A percentile compares a stretch with the other conserved stretches of the same genome.
phyloP scores from a whole-genome alignment of 2,797 vertebrate genomes.

The Lepilemur ruficaudatus region DNA sequence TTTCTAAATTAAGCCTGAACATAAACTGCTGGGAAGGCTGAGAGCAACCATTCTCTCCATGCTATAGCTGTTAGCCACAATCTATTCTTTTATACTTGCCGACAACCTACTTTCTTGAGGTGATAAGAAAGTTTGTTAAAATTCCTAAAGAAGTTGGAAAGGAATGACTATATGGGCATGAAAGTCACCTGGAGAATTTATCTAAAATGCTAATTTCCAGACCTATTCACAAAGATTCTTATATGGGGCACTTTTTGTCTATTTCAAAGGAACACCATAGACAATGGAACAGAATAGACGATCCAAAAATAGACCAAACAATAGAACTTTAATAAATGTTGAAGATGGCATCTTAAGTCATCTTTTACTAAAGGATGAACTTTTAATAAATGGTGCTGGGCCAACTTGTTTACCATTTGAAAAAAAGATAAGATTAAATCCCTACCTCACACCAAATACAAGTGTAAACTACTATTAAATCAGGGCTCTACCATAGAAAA shows the following conservation, averaged over 20 bases:
- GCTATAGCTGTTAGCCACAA: not conserved
- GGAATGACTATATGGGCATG: not conserved
- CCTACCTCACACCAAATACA: not conserved
- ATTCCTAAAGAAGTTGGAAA: not conserved
- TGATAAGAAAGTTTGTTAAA: not conserved
- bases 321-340: not conserved
- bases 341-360: not conserved
- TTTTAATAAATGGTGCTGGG: not conserved
- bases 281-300: not conserved
- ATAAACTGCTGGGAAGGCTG: not conserved
- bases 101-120: not conserved
- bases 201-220: not conserved
- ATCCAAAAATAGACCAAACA: not conserved
- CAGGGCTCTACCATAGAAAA: not conserved
- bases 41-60: not conserved
- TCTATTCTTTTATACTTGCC: not conserved
- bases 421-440: not conserved
- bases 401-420: not conserved
- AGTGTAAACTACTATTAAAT: not conserved
- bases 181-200: not conserved
- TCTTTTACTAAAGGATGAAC: not conserved
- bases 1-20: conserved; percentile 15
- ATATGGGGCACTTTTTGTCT: not conserved
- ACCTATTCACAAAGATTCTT: not conserved
- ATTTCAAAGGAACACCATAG: not conserved